Base-by-base conservation (phyloP, 1,140 invertebrate genomes). In the Anadara kagoshimensis region DNA sequence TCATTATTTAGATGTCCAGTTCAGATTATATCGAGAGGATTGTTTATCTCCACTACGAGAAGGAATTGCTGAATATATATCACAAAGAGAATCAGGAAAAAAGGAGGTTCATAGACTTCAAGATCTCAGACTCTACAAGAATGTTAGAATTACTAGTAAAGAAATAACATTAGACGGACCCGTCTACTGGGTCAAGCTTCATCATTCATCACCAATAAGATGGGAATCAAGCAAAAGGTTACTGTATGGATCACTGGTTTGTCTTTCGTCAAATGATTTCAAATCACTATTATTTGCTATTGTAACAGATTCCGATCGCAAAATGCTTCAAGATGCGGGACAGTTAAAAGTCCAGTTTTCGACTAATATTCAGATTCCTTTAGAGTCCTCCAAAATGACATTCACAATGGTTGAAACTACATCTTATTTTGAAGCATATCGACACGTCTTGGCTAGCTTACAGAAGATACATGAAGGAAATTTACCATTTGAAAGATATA, bases 11-110 rank as follows among this genome's bases (percentile, higher is more conserved):
- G n/a, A n/a, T n/a, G n/a, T n/a, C n/a, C n/a, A n/a, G n/a, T n/a
- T n/a, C n/a, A n/a, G n/a, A n/a, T n/a, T n/a, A n/a, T n/a, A 96
- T 44, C 86, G 93, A 14, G 94, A 95, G 89, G 94, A 96, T 77
- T 89, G 87, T 68, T 63, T 89, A 53, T 45, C 59, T 10, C 86
- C 89, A 20, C 64, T 91, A 14, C 65, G 89, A 73, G 70, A 84
- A 8, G 88, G 88, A 44, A 79, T 90, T 36, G 59, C 12, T 1
- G 72, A 80, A 26, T 78, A 75, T 47, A 58, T 64, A n/a, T 53
- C 54, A 56, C 14, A 43, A 41, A 49, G 57, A 53, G 12, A 29
- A 49, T 45, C 47, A 54, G 11, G 41, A 64, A 8, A 59, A 67
- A 20, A 18, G 11, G 1, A 41, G 45, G 16, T 62, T 51, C 36